Conservation (phyloP, 1,140 invertebrate genomes). For the Drosophila melanogaster region DNA sequence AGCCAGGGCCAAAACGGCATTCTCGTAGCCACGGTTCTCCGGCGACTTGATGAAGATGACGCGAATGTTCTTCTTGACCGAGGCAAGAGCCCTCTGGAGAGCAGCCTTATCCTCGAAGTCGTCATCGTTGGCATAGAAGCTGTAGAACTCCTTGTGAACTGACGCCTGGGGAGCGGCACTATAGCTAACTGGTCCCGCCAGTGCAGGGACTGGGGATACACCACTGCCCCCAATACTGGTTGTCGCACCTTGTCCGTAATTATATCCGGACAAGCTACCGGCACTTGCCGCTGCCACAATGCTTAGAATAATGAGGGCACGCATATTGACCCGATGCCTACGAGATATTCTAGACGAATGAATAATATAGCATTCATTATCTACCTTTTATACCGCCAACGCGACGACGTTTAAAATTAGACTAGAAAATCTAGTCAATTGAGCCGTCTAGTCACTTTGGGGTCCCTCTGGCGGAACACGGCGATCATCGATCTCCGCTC, state of each 20-base stretch:
- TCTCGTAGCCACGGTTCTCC: slow-evolving; percentile 70
- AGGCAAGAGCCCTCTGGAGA: slow-evolving; percentile 41
- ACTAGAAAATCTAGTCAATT: slow-evolving; percentile 69
- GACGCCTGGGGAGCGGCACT: slow-evolving; percentile 49
- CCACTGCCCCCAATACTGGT: slow-evolving; percentile 14
- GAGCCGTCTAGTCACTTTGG: slow-evolving; percentile 41
- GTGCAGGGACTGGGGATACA: slow-evolving; percentile 2
- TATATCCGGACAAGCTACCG: slow-evolving; percentile 71
- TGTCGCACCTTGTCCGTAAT: slow-evolving; percentile 55
- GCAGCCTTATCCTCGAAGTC: slow-evolving; percentile 67
- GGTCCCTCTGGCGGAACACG: slow-evolving; percentile 33
- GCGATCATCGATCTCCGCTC: slow-evolving; percentile 29
- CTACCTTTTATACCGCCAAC: slow-evolving; percentile 80
- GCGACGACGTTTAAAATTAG: slow-evolving; percentile 56
- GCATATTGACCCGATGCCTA: slow-evolving; percentile 52
- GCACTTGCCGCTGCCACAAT: slow-evolving; percentile 63
- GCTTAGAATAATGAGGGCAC: slow-evolving; percentile 66
- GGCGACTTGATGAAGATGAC: slow-evolving; percentile 73
- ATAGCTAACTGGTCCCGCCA: slow-evolving; percentile 62
- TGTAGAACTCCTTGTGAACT: slow-evolving; percentile 65
- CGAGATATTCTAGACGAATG: slow-evolving; percentile 66
- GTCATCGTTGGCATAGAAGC: slow-evolving; percentile 64
- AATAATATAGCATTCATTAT: slow-evolving; percentile 56
- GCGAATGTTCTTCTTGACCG: slow-evolving; percentile 64
- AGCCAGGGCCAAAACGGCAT: slow-evolving; percentile 65